Evolutionary conservation across 2,888 invertebrate species (phyloP).

Genomic region (Drosophila suboccidentalis): DNA sequence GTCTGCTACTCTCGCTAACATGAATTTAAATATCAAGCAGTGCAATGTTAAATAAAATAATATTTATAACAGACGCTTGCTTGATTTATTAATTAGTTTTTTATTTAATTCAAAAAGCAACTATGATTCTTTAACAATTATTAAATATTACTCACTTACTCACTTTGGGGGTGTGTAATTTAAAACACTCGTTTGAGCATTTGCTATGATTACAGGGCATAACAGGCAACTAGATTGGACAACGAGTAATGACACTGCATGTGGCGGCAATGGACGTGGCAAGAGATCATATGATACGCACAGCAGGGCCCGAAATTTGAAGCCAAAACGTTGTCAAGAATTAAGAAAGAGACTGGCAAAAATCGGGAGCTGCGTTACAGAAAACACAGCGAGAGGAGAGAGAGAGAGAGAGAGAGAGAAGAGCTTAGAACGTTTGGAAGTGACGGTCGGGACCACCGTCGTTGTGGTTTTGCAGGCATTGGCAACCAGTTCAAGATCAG

Average conservation of each 20-base stretch:
- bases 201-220: slow-evolving; percentile 1
- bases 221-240: slow-evolving; percentile 25
- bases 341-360: slow-evolving; percentile 62
- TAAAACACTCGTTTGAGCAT: not conserved
- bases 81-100: too few relatives aligned
- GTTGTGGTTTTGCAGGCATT: slow-evolving; percentile 27
- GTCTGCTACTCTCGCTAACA: too few relatives aligned
- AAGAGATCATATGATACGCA: slow-evolving; percentile 62
- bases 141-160: too few relatives aligned
- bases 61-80: too few relatives aligned
- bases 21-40: not conserved
- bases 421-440: not conserved
- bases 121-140: too few relatives aligned
- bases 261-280: slow-evolving; percentile 30
- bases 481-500: slow-evolving; percentile 80
- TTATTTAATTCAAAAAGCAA: too few relatives aligned
- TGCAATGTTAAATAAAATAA: not conserved
- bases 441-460: slow-evolving; percentile 75
- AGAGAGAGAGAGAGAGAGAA: slow-evolving; percentile 6
- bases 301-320: slow-evolving; percentile 67
- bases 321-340: slow-evolving; percentile 39
- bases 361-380: slow-evolving; percentile 41
- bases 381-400: not conserved
- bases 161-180: too few relatives aligned
- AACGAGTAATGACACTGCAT: slow-evolving; percentile 79